phyloP scores from a whole-genome alignment of 92 coral and sea anemone genomes.

The Meandrina meandrites region DNA sequence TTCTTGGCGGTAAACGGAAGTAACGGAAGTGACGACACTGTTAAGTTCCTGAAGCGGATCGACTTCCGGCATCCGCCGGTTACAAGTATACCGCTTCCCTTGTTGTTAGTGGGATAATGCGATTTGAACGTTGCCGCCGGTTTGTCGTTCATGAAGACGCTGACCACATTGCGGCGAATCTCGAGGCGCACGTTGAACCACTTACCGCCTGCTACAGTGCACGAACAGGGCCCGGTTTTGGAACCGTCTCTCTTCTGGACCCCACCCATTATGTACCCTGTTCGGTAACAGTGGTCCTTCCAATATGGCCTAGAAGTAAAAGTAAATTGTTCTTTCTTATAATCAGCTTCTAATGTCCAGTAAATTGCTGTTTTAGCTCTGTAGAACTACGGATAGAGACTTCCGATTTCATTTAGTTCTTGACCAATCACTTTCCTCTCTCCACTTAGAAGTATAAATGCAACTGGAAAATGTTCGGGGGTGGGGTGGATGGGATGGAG shows the following conservation, averaged over 20 bases:
- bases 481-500: no score
- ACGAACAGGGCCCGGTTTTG: conserved; percentile 36
- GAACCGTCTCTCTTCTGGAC: conserved; percentile 37
- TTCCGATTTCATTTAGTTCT: no score
- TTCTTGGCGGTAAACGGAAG: conserved; percentile 23
- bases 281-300: conserved; percentile 40
- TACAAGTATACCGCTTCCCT: conserved; percentile 51
- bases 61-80: conserved; percentile 54
- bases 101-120: conserved; percentile 14
- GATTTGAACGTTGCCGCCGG: conserved; percentile 26
- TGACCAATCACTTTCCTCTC: no score
- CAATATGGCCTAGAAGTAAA: conserved; percentile 30
- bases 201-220: conserved; percentile 26
- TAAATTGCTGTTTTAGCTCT: no score
- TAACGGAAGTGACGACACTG: conserved; percentile 18
- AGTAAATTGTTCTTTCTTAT: not conserved
- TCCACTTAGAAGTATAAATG: no score
- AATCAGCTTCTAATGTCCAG: not conserved
- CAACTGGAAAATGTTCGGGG: no score
- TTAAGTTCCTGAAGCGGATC: conserved; percentile 43
- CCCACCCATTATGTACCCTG: conserved; percentile 49
- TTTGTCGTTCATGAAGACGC: conserved; percentile 23
- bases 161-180: conserved; percentile 28
- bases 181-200: conserved; percentile 48
- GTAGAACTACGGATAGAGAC: no score